A percentile compares a stretch with the other conserved stretches of the same genome.
Evolutionary conservation across 2,113 vertebrate species (phyloP).

Genomic region (Neomonachus schauinslandi): DNA sequence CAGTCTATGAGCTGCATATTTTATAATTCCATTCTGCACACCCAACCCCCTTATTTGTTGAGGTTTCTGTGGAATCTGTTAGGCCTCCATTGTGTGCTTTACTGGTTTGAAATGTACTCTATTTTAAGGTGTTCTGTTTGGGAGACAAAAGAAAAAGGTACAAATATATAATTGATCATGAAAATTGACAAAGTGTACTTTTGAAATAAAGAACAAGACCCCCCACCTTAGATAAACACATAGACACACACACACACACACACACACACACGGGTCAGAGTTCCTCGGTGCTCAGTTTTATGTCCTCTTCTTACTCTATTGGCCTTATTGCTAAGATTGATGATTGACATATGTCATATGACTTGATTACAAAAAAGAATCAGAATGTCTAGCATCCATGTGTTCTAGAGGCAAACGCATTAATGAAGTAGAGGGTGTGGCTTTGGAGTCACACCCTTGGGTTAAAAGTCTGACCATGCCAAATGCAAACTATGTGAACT

Average conservation of each 20-base stretch:
- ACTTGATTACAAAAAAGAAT: neutral
- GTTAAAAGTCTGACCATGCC: neutral
- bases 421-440: neutral
- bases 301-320: neutral
- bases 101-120: constrained; percentile 47
- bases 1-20: neutral
- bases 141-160: constrained; percentile 63
- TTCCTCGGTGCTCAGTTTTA: neutral
- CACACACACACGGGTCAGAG: accelerated
- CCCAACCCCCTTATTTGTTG: neutral
- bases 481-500: neutral
- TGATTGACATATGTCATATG: neutral
- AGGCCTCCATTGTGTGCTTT: neutral
- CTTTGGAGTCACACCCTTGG: neutral
- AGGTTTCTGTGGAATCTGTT: neutral
- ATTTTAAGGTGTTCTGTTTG: constrained; percentile 57
- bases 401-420: neutral
- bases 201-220: constrained; percentile 77
- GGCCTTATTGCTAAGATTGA: neutral
- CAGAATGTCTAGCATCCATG: neutral
- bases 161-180: constrained; percentile 73
- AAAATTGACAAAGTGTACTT: constrained; percentile 72
- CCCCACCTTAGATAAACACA: neutral
- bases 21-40: neutral
- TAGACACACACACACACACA: neutral